Evolutionary conservation across 2,888 invertebrate species (phyloP), one percentile per base, ranked within the genome.

Genomic region (Orchestes rusci): DNA sequence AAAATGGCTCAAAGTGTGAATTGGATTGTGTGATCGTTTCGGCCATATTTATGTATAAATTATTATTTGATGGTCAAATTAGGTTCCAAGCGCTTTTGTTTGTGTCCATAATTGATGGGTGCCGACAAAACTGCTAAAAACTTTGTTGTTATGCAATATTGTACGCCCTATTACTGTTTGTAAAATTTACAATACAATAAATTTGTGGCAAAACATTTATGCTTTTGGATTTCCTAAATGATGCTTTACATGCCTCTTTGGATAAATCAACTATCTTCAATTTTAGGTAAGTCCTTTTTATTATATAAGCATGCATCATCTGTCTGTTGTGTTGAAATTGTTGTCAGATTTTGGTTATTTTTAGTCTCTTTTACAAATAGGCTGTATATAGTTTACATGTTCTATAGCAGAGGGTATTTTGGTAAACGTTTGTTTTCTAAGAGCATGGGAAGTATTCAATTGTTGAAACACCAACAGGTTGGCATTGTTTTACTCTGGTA

Each of bases 321-420:
- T n/a, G n/a, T n/a, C 51, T 53, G 41, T 54, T 58, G 55, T 59
- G 58, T 54, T 58, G 55, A 62, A 61, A 64, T 64, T 64, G 64
- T 64, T 64, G 64, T 64, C 64, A 63, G 63, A 59, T 59, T 59
- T 59, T 61, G 53, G 39, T 49, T 48, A 40, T 20, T 37, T 41
- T 41, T 44, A 35, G 10, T 45, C 5, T 20, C 4, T 16, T 30
- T 34, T 39, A 31, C n/a, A 20, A 28, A 16, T 18, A 19, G n/a
- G n/a, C n/a, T n/a, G n/a, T n/a, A n/a, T n/a, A n/a, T n/a, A n/a
- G n/a, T n/a, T n/a, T n/a, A n/a, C n/a, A n/a, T n/a, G n/a, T n/a
- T n/a, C n/a, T n/a, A n/a, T n/a, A n/a, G n/a, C n/a, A n/a, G n/a
- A n/a, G n/a, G n/a, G n/a, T n/a, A n/a, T n/a, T n/a, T n/a, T n/a